phyloP scores from a whole-genome alignment of 2,113 vertebrate species.

The Anseranas semipalmata region DNA sequence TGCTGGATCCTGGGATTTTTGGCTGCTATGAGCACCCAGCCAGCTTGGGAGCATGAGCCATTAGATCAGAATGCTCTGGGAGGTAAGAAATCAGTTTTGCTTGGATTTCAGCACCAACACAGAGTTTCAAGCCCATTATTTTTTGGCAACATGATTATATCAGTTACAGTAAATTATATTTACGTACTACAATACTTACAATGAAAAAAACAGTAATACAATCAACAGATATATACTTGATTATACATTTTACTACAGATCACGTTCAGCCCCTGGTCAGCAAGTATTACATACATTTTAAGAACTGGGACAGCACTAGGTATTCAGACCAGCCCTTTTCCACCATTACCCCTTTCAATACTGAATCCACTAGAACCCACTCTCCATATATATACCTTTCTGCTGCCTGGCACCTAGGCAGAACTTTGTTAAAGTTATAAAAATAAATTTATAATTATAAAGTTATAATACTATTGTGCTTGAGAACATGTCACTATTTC shows the following conservation, averaged over 20 bases:
- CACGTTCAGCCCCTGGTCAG: neutral
- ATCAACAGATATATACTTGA: neutral
- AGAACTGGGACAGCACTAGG: neutral
- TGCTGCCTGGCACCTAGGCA: neutral
- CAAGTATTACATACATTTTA: neutral
- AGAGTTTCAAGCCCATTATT: neutral
- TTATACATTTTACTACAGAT: neutral
- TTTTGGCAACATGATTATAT: neutral
- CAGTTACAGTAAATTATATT: neutral
- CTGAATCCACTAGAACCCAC: neutral
- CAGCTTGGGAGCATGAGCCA: neutral
- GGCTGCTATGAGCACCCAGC: neutral
- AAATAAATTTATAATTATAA: too few relatives aligned
- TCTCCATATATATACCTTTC: neutral
- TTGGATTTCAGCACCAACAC: neutral
- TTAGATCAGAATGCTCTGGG: neutral
- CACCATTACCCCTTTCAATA: neutral
- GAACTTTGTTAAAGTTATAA: neutral
- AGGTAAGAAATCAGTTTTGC: neutral
- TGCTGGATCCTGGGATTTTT: neutral
- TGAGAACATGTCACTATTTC: neutral
- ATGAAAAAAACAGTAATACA: neutral
- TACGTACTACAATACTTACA: neutral
- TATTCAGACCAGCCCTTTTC: neutral
- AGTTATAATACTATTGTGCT: too few relatives aligned